Evolutionary conservation across 1,140 invertebrate species (phyloP).

Genomic region (Apis cerana): DNA sequence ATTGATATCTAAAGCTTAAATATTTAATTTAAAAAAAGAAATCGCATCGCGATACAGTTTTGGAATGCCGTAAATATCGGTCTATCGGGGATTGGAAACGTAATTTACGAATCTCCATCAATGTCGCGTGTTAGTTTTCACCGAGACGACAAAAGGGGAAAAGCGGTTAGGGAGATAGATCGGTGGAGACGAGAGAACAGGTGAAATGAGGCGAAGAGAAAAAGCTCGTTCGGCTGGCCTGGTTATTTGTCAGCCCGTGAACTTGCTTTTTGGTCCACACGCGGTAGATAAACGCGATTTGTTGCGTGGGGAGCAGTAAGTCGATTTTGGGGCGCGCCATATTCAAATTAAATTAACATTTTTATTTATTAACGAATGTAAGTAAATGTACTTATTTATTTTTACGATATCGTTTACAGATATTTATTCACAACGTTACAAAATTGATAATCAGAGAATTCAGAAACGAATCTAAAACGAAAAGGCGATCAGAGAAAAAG

Average conservation of each 20-base stretch:
- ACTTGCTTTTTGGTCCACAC: constrained; percentile 41
- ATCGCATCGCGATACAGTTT: no score
- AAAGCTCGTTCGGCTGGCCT: constrained; percentile 21
- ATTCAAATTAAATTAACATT: no score
- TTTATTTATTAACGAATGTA: no score
- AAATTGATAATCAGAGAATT: no score
- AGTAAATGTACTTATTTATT: no score
- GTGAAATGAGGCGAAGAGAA: constrained; percentile 26
- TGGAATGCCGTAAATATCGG: background rate
- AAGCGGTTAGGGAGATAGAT: constrained; percentile 12
- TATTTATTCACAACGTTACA: no score
- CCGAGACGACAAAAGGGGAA: constrained; percentile 21
- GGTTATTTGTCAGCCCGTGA: constrained; percentile 45
- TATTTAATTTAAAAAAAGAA: background rate
- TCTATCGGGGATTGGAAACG: background rate
- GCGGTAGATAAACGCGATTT: constrained; percentile 31
- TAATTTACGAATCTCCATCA: background rate
- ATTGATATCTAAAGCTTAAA: no score
- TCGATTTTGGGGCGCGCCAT: background rate
- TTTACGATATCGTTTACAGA: no score
- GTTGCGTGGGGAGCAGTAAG: background rate
- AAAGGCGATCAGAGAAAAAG: no score
- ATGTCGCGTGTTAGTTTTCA: constrained; percentile 21
- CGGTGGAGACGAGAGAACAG: background rate
- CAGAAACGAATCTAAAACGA: no score